Conservation (phyloP, 2,888 invertebrate genomes). For the Xanthorhoe spadicearia region DNA sequence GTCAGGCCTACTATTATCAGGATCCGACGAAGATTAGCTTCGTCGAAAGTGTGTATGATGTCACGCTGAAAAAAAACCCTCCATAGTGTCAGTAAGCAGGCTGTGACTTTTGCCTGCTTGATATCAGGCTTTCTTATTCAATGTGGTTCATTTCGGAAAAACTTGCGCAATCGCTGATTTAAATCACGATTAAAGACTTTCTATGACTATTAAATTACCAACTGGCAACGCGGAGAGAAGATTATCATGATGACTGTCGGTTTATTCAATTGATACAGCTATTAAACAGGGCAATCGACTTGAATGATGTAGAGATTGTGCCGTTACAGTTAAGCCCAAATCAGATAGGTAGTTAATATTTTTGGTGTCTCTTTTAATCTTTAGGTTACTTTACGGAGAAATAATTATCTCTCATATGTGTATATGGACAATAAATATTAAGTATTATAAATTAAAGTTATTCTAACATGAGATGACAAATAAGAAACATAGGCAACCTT, state of each 20-base stretch:
- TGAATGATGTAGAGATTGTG: conserved; percentile 12
- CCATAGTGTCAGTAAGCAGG: too few species aligned
- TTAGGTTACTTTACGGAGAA: not conserved
- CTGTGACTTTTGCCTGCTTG: not conserved
- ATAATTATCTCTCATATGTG: not conserved
- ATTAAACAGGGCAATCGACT: conserved; percentile 21
- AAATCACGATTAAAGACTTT: conserved; percentile 28
- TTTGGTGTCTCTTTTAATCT: not conserved
- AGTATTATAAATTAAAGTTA: not conserved
- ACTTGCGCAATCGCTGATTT: conserved; percentile 27
- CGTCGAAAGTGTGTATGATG: too few species aligned
- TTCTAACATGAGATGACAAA: not conserved
- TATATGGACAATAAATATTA: not conserved
- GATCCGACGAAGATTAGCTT: too few species aligned
- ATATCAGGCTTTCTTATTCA: not conserved
- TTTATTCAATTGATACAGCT: conserved; percentile 28
- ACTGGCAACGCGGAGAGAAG: not conserved
- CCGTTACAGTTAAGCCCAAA: conserved; percentile 4
- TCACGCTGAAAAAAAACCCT: too few species aligned
- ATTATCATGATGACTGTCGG: conserved; percentile 26
- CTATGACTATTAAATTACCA: conserved; percentile 26
- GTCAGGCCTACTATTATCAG: too few species aligned
- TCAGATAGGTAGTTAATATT: not conserved
- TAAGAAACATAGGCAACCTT: not conserved
- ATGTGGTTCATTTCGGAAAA: conserved; percentile 10